phyloP scores from a whole-genome alignment of 2,888 invertebrate genomes.

The Macrosiphum euphorbiae region DNA sequence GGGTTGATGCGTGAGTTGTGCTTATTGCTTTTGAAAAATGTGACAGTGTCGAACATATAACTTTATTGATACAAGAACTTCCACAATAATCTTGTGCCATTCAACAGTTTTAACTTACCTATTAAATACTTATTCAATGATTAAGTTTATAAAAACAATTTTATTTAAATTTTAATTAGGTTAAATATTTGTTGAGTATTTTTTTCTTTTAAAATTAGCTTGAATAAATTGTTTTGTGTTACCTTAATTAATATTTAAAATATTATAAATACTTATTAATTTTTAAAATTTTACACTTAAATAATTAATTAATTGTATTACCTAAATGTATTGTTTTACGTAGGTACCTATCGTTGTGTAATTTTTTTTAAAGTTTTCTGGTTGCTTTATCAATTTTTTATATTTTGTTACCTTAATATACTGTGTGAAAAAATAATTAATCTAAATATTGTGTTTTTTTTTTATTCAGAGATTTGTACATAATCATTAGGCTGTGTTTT shows the following conservation, averaged over 20 bases:
- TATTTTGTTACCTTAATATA: background rate
- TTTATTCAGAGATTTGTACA: conserved; percentile 17
- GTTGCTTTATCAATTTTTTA: conserved; percentile 31
- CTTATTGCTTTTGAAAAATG: background rate
- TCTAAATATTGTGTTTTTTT: background rate
- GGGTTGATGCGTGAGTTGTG: background rate
- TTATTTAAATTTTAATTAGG: conserved; percentile 26
- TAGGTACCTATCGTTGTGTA: background rate
- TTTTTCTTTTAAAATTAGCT: conserved; percentile 34
- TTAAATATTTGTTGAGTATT: conserved; percentile 18
- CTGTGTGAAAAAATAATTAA: background rate
- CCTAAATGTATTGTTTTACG: background rate
- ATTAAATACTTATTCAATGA: background rate
- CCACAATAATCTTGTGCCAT: conserved; percentile 37
- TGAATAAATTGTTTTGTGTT: conserved; percentile 4
- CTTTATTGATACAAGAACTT: conserved; percentile 7
- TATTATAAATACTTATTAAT: conserved; percentile 7
- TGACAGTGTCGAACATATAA: background rate
- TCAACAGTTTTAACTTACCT: background rate
- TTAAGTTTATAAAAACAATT: conserved; percentile 6
- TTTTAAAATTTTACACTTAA: conserved; percentile 1
- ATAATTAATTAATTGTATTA: conserved; percentile 10
- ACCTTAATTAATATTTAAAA: conserved; percentile 25
- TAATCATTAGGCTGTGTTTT: conserved; percentile 56
- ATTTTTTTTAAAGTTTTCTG: background rate